Evolutionary conservation across 1,140 invertebrate species (phyloP), one percentile per base, ranked within the genome.

Genomic region (Drosophila pseudoobscura): DNA sequence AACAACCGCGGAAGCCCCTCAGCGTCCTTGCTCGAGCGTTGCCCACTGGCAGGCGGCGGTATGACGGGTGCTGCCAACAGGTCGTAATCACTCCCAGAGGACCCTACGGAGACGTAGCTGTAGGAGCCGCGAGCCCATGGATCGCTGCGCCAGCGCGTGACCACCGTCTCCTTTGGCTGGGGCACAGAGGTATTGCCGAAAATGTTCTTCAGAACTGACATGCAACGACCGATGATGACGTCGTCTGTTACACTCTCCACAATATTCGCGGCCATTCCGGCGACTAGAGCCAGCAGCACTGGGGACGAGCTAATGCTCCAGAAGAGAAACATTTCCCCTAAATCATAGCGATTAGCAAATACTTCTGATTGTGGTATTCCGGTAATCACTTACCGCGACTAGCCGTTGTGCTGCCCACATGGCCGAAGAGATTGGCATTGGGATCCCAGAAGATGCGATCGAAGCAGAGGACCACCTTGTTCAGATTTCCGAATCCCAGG

Each of bases 161-260:
- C 98, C 6, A 99, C 95, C 26, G 98, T 98, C 92, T 99, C 98
- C 85, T 98, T 98, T 0, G 98, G 98, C 92, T 99, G 97, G 0
- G 97, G 97, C 11, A 99, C 98, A 47, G 96, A 94, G 58, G 95
- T 96, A 79, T 97, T 97, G 0, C 97, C 98, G 92, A 98, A 99
- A 74, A 99, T 99, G 9, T 97, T 97, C 91, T 97, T 97, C 1
- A 98, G 92, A 2, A 98, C 97, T 2, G 97, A 96, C 87, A 98
- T 96, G 89, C 97, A 98, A 46, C 97, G 94, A 17, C 97, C 97
- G n/a, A 99, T 97, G 74, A 99, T 99, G 72, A 99, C 97, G 92
- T 99, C 98, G 94, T 99, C 98, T 51, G 96, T 97, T 43, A 99
- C 97, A 92, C 98, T 98, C 91, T 99, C 98, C 96, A 99, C 98